Evolutionary conservation across 2,888 invertebrate genomes (phyloP).

Genomic region (Balanococcus diminutus): DNA sequence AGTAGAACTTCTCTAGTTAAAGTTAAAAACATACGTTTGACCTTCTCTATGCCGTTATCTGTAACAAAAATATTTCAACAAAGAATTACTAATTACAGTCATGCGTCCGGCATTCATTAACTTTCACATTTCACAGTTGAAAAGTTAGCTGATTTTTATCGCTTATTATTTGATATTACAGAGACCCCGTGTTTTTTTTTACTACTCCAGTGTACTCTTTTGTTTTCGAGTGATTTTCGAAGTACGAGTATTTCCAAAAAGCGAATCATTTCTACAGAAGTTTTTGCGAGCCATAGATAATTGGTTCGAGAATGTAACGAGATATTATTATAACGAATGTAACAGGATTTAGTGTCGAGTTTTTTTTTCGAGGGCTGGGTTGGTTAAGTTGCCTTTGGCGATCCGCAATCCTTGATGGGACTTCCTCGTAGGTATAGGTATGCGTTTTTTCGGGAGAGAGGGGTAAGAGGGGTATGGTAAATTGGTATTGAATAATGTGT

Average conservation of each 20-base stretch:
- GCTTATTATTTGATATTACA: slow-evolving; percentile 35
- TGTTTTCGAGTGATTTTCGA: neutral
- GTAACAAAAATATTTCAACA: slow-evolving; percentile 23
- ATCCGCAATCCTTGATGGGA: neutral
- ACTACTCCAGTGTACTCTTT: neutral
- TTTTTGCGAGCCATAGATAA: too few species aligned
- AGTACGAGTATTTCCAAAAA: neutral
- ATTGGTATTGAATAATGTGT: neutral
- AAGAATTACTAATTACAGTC: slow-evolving; percentile 48
- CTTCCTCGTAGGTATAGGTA: neutral
- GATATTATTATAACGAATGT: neutral
- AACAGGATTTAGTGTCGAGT: neutral
- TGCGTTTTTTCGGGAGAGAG: neutral
- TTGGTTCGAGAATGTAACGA: neutral
- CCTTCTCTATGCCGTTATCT: slow-evolving; percentile 23
- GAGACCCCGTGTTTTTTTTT: neutral
- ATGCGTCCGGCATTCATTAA: slow-evolving; percentile 46
- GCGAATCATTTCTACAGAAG: too few species aligned
- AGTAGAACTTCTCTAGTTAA: neutral
- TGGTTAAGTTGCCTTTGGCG: neutral
- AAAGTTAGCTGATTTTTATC: slow-evolving; percentile 51
- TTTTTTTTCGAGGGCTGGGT: neutral
- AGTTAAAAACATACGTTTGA: slow-evolving; percentile 8
- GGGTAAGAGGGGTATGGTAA: too few species aligned
- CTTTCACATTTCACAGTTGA: slow-evolving; percentile 52